Evolutionary conservation across 2,888 invertebrate species (phyloP).

Genomic region (Heliconius cydno): DNA sequence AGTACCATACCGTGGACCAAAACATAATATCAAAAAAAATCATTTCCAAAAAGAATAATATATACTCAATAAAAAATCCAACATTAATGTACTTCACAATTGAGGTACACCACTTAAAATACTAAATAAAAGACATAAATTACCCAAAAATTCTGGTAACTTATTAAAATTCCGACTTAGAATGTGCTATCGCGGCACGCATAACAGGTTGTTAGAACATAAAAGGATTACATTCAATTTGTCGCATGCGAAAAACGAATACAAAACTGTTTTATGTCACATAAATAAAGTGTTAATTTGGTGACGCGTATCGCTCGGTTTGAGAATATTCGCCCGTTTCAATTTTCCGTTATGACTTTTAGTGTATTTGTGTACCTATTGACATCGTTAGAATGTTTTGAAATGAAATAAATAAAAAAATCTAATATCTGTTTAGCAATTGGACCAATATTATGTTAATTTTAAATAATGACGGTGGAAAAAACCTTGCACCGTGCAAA

Average conservation of each 20-base stretch:
- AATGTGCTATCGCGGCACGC: constrained; percentile 8
- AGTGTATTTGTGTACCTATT: neutral
- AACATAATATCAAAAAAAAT: neutral
- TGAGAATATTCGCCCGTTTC: constrained; percentile 11
- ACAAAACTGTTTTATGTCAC: constrained; percentile 31
- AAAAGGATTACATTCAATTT: constrained; percentile 40
- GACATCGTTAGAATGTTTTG: neutral
- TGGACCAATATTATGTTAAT: neutral
- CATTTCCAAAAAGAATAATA: neutral
- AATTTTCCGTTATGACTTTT: constrained; percentile 20
- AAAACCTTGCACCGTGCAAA: neutral
- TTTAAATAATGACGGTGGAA: neutral
- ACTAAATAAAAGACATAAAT: constrained; percentile 16
- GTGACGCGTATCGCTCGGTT: constrained; percentile 23
- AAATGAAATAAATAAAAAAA: neutral
- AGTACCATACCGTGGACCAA: neutral
- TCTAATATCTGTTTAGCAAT: too few species aligned
- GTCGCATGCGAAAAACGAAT: constrained; percentile 27
- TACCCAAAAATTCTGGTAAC: constrained; percentile 14
- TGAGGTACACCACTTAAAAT: constrained; percentile 17
- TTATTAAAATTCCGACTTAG: constrained; percentile 30
- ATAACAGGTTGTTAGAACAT: constrained; percentile 37
- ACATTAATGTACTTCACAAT: neutral
- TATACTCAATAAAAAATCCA: neutral
- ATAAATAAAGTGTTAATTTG: constrained; percentile 41